These are phyloP conservation scores for Oscheius sp. DNA, from an alignment of 2,888 invertebrate genomes.

Conservation along the genomic window DNA sequence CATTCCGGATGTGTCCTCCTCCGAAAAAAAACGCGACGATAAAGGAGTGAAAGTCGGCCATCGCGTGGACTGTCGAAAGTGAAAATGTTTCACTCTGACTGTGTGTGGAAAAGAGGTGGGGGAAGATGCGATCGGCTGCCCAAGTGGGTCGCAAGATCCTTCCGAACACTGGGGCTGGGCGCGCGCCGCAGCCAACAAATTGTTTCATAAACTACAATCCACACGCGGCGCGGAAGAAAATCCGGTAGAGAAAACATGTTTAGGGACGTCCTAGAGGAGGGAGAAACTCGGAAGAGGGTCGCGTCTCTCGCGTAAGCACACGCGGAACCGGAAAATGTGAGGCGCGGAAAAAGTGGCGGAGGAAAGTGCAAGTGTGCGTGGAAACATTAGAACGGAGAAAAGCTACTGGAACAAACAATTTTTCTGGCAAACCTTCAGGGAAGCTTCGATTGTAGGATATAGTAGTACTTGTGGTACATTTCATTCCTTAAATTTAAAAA, in stretches of 20 bases:
- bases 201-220: constrained; percentile 35
- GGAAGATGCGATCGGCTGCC: constrained; percentile 27
- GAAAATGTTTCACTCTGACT: constrained; percentile 1
- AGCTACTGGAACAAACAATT: too few species aligned
- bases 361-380: too few species aligned
- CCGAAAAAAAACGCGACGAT: constrained; percentile 15
- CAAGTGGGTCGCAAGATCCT: constrained; percentile 21
- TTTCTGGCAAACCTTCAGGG: too few species aligned
- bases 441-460: too few species aligned
- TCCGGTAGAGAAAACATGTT: constrained; percentile 37
- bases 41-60: constrained; percentile 20
- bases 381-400: too few species aligned
- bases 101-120: not conserved
- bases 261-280: constrained; percentile 1
- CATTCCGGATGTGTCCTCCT: constrained; percentile 15
- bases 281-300: not conserved
- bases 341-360: not conserved
- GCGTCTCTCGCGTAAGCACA: not conserved
- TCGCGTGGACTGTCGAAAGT: not conserved
- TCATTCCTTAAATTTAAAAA: too few species aligned
- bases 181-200: constrained; percentile 20
- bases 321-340: constrained; percentile 18
- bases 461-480: too few species aligned
- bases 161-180: not conserved
- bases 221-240: constrained; percentile 3